Base-by-base conservation (phyloP, 2,113 vertebrate genomes). In the Callionymus lyra region DNA sequence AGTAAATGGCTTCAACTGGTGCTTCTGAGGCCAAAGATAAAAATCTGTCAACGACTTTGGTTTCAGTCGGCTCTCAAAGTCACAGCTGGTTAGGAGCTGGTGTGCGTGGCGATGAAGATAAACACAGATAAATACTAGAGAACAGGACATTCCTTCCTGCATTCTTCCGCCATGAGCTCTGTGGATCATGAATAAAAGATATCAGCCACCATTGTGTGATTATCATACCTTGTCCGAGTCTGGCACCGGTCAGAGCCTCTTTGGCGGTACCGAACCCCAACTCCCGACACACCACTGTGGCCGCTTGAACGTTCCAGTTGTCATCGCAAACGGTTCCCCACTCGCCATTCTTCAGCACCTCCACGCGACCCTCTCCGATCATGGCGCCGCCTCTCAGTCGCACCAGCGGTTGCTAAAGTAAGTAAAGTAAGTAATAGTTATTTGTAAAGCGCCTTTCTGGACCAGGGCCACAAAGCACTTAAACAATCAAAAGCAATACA, bases 301-400 rank as follows among this genome's bases (percentile, higher is more conserved):
- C 94, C 0, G 92, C 77, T 55, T 63, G 72, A 41, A 92, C 79
- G 73, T 88, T 84, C 94, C 94, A 98, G 64, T 83, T 86, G 56
- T 96, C 92, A 0, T 96, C 92, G 0, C 94, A 98, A 16, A 98
- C 68, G 0, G 94, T 94, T 0, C 94, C 94, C 94, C 94, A 97
- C 32, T 90, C 87, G 0, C 94, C 92, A 0, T 92, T 94, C 60
- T 86, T 94, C 76, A 98, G 80, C 67, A 97, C 92, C 70, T 97
- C 94, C 41, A 97, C 90, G 0, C 94, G 85, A 0, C 94, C 94
- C 53, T 97, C 94, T 0, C 94, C 94, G 0, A 87, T 70, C 62
- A 86, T 88, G 32, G 91, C 90, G 0, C 94, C 94, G 0, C 93
- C 93, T 59, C 85, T 85, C 41, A 98, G 70, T 51, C 93, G 87